Evolutionary conservation across 2,888 invertebrate genomes (phyloP).

Genomic region (Zaprionus lineosus): DNA sequence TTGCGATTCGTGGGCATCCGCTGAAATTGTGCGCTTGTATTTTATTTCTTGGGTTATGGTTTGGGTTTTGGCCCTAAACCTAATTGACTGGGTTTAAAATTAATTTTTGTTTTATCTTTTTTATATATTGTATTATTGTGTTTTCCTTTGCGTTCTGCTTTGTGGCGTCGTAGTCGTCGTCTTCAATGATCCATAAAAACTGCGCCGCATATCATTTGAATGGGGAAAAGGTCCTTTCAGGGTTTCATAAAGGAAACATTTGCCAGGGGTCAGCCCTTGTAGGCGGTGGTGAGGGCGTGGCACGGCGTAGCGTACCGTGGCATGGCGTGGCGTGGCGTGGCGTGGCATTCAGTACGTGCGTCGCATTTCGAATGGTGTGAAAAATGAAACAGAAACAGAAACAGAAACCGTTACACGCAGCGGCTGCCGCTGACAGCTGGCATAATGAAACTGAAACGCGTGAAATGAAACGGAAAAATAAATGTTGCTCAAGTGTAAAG

Average conservation of each 20-base stretch:
- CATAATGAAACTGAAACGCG: constrained; percentile 66
- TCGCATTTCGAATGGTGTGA: constrained; percentile 64
- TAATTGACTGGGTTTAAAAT: constrained; percentile 68
- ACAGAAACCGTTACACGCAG: constrained; percentile 46
- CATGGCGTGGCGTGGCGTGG: constrained; percentile 16
- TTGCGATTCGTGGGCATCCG: too few relatives aligned
- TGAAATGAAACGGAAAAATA: constrained; percentile 71
- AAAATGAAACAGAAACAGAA: constrained; percentile 51
- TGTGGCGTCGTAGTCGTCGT: too few relatives aligned
- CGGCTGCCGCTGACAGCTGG: constrained; percentile 66
- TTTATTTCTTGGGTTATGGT: not conserved
- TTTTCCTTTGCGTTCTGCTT: constrained; percentile 19
- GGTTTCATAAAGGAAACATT: constrained; percentile 43
- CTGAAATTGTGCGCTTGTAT: constrained; percentile 3
- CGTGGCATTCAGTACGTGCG: constrained; percentile 56
- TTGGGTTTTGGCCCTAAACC: constrained; percentile 19
- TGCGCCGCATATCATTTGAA: constrained; percentile 56
- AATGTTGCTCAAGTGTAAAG: constrained; percentile 67
- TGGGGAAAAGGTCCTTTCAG: constrained; percentile 53
- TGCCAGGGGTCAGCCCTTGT: constrained; percentile 6
- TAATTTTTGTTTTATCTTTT: constrained; percentile 53
- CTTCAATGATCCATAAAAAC: constrained; percentile 61
- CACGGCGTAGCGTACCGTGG: constrained; percentile 36
- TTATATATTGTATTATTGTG: too few relatives aligned
- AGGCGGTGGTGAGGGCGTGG: not conserved